These are phyloP conservation scores for Dicrostonyx torquatus DNA, from an alignment of 2,797 vertebrate species.

Conservation along the genomic window DNA sequence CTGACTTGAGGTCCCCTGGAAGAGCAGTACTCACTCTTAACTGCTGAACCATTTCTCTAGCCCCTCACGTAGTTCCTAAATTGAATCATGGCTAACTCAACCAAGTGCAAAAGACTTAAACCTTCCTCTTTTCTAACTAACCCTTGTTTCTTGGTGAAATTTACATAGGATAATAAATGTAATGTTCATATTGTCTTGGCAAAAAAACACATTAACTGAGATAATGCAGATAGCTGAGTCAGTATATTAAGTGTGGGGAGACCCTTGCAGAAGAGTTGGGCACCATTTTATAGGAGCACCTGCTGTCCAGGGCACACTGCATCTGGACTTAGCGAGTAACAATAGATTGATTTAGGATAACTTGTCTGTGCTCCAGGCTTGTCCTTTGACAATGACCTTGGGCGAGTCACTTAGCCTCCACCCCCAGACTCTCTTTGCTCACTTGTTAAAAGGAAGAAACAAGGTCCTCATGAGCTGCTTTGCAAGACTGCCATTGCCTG, in stretches of 20 bases:
- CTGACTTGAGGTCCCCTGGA: not conserved
- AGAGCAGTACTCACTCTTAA: not conserved
- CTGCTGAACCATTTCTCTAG: not conserved
- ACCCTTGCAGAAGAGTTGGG: not conserved
- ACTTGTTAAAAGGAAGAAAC: conserved; percentile 37
- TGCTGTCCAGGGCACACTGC: too few relatives aligned
- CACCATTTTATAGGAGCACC: not conserved
- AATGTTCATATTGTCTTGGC: not conserved
- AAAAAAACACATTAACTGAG: not conserved
- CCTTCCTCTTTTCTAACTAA: not conserved
- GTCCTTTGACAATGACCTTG: not conserved
- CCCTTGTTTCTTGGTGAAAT: conserved; percentile 33
- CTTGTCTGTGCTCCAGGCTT: not conserved
- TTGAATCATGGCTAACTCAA: not conserved
- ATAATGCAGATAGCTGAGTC: not conserved
- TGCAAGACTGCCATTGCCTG: not conserved
- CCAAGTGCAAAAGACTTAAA: not conserved
- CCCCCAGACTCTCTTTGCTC: conserved; percentile 20
- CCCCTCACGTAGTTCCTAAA: not conserved
- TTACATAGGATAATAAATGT: not conserved
- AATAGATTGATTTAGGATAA: not conserved
- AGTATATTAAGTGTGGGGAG: not conserved
- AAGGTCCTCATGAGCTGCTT: not conserved
- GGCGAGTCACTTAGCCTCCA: not conserved
- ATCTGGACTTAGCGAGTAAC: not conserved